These are phyloP conservation scores for Caradrina clavipalpis DNA, from an alignment of 2,888 invertebrate genomes.

Conservation along the genomic window DNA sequence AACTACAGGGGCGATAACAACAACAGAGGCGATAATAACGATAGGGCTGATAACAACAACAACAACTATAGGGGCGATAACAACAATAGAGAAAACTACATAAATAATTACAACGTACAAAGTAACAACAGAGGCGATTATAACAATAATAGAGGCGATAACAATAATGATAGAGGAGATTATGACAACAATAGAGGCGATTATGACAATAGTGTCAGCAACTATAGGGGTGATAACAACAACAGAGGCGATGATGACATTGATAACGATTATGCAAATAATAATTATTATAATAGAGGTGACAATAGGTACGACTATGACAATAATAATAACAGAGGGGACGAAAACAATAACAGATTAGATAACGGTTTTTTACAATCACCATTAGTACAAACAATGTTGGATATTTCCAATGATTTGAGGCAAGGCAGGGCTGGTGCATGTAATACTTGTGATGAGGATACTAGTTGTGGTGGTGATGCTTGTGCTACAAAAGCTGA, in stretches of 20 bases:
- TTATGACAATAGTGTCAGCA: constrained; percentile 1
- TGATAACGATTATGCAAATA: neutral
- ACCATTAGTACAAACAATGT: constrained; percentile 49
- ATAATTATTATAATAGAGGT: constrained; percentile 10
- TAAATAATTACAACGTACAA: neutral
- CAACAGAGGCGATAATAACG: neutral
- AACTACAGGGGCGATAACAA: neutral
- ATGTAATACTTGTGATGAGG: too few relatives aligned
- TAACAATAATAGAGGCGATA: neutral
- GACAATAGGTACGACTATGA: constrained; percentile 7
- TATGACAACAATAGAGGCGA: constrained; percentile 1
- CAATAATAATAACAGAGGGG: neutral
- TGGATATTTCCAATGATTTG: constrained; percentile 39
- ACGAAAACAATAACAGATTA: constrained; percentile 6
- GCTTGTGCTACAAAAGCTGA: too few relatives aligned
- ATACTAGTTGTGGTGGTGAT: constrained; percentile 41
- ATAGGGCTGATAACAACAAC: neutral
- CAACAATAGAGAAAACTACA: neutral
- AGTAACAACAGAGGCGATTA: neutral
- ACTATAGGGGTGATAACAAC: constrained; percentile 2
- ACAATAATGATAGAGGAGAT: neutral
- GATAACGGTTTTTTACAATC: constrained; percentile 27
- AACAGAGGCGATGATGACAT: constrained; percentile 4
- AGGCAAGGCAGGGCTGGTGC: constrained; percentile 33
- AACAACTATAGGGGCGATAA: neutral